Evolutionary conservation across 2,113 vertebrate genomes (phyloP).

Genomic region (Gulo gulo): DNA sequence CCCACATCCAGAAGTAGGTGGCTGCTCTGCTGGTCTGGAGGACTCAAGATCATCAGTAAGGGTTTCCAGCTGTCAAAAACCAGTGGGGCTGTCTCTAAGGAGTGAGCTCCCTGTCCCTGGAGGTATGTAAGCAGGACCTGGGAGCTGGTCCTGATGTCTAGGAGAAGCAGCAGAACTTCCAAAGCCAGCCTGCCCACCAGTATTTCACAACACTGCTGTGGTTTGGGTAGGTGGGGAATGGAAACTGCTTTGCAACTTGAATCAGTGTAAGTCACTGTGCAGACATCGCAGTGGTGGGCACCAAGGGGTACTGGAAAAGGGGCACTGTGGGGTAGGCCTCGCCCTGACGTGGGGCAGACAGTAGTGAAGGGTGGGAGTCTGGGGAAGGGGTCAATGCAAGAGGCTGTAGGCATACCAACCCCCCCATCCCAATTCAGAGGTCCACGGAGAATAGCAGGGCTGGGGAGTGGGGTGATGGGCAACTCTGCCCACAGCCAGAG

Average conservation of each 20-base stretch:
- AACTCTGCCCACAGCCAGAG: background rate
- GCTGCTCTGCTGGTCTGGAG: background rate
- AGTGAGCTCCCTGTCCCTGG: background rate
- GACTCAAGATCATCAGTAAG: background rate
- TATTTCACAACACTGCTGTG: background rate
- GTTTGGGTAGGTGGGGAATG: background rate
- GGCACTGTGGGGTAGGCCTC: background rate
- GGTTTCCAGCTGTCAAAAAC: background rate
- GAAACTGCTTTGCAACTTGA: background rate
- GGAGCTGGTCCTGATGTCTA: background rate
- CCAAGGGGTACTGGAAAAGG: background rate
- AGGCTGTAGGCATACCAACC: background rate
- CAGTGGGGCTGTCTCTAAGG: background rate
- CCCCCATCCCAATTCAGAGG: background rate
- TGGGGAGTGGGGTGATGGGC: background rate
- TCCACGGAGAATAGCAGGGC: background rate
- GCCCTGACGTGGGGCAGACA: background rate
- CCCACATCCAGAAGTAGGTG: background rate
- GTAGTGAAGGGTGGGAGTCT: too few relatives aligned
- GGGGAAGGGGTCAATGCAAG: background rate
- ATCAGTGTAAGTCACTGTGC: background rate
- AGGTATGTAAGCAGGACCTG: background rate
- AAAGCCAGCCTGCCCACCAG: background rate
- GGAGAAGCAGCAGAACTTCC: background rate
- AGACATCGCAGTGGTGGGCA: background rate